These are phyloP conservation scores for Tillus elongatus DNA, from an alignment of 2,888 invertebrate species.

Conservation along the genomic window DNA sequence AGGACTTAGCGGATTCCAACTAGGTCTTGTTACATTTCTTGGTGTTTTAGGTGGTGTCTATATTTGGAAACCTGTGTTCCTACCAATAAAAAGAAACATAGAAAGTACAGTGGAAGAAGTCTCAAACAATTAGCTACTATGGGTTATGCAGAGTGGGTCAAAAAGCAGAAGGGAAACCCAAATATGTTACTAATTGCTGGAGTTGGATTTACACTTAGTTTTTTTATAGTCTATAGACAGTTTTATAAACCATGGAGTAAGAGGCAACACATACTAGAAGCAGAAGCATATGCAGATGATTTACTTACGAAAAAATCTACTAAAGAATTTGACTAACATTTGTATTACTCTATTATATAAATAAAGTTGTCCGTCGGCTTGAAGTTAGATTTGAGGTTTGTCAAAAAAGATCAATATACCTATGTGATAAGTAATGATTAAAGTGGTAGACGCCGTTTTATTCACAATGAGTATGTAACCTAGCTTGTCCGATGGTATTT, in stretches of 20 bases:
- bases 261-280: not conserved
- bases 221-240: not conserved
- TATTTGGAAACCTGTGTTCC: slow-evolving; percentile 42
- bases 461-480: too few species aligned
- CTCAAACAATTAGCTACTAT: not conserved
- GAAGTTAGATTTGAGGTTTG: too few species aligned
- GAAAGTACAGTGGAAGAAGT: too few species aligned
- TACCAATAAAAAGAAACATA: too few species aligned
- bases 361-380: too few species aligned
- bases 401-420: too few species aligned
- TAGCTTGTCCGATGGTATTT: too few species aligned
- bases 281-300: slow-evolving; percentile 2
- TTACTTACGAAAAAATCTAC: too few species aligned
- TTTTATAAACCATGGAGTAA: not conserved
- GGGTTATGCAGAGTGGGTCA: not conserved
- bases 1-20: slow-evolving; percentile 35
- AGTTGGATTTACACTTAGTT: not conserved
- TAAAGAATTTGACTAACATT: too few species aligned
- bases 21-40: slow-evolving; percentile 37
- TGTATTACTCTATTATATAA: too few species aligned
- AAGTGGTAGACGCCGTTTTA: too few species aligned
- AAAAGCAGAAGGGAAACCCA: not conserved
- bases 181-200: not conserved
- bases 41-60: slow-evolving; percentile 39
- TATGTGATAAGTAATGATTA: too few species aligned